These are phyloP conservation scores for Irena cyanogastra DNA, from an alignment of 2,113 vertebrate genomes.

Conservation along the genomic window DNA sequence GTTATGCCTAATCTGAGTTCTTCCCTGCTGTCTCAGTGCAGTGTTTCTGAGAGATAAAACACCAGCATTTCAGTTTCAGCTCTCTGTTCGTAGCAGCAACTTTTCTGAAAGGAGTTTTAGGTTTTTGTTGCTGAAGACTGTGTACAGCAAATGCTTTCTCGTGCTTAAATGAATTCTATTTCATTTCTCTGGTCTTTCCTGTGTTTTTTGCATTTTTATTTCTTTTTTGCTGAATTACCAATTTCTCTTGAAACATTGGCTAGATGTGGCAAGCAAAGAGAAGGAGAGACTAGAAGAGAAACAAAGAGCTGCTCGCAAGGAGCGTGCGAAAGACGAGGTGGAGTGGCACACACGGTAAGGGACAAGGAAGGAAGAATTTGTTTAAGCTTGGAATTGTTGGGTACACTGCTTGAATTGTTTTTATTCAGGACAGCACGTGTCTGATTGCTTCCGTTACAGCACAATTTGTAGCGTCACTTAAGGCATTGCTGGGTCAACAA, in stretches of 20 bases:
- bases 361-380: neutral
- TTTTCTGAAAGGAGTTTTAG: neutral
- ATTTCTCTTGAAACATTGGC: neutral
- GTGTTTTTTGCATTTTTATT: neutral
- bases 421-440: neutral
- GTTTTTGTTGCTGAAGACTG: neutral
- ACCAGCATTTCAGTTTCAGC: neutral
- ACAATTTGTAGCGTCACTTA: neutral
- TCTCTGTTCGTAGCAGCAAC: neutral
- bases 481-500: neutral
- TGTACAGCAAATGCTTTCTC: neutral
- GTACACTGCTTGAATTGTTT: neutral
- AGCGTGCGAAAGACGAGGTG: constrained; percentile 79
- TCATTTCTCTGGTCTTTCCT: neutral
- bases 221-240: neutral
- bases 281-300: constrained; percentile 96
- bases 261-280: constrained; percentile 88
- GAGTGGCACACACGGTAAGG: constrained; percentile 91
- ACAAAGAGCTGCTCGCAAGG: constrained; percentile 87
- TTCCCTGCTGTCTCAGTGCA: neutral
- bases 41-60: neutral
- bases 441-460: neutral
- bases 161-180: neutral
- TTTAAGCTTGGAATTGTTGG: neutral
- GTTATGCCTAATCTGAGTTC: neutral